Evolutionary conservation across 2,888 invertebrate species (phyloP).

Genomic region (Thyatira batis): DNA sequence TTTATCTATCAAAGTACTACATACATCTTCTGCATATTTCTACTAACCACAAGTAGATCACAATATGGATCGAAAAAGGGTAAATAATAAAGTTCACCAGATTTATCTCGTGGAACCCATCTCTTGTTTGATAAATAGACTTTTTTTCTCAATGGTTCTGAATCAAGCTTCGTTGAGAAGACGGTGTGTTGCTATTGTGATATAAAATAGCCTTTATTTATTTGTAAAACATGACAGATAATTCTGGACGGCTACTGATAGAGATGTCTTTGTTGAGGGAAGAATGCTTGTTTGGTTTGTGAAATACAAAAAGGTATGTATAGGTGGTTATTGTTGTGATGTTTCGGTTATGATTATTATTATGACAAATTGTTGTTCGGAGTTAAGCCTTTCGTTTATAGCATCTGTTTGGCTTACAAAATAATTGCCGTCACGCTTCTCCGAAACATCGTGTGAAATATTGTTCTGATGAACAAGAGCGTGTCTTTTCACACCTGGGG

Average conservation of each 20-base stretch:
- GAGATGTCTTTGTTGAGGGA: conserved; percentile 69
- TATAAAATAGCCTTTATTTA: conserved; percentile 75
- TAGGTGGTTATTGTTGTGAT: conserved; percentile 57
- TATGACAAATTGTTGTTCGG: conserved; percentile 76
- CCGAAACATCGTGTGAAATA: conserved; percentile 38
- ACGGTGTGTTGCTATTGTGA: conserved; percentile 66
- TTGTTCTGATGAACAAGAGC: conserved; percentile 36
- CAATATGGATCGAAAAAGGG: conserved; percentile 65
- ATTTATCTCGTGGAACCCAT: conserved; percentile 72
- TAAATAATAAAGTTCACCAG: conserved; percentile 67
- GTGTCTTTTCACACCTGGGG: conserved; percentile 21
- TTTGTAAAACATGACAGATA: conserved; percentile 77
- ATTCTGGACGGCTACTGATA: conserved; percentile 75
- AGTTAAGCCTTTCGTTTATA: conserved; percentile 67
- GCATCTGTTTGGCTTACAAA: conserved; percentile 53
- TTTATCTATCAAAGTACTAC: no score
- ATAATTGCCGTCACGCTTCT: conserved; percentile 46
- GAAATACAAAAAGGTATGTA: conserved; percentile 52
- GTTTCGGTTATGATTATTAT: conserved; percentile 78
- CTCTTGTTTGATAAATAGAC: conserved; percentile 74
- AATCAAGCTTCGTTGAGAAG: conserved; percentile 58
- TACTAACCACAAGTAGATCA: conserved; percentile 15
- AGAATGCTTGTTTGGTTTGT: conserved; percentile 69
- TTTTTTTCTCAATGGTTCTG: conserved; percentile 68
- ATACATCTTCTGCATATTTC: background rate